Conservation (phyloP, 2,113 vertebrate species). For the Agapornis roseicollis region DNA sequence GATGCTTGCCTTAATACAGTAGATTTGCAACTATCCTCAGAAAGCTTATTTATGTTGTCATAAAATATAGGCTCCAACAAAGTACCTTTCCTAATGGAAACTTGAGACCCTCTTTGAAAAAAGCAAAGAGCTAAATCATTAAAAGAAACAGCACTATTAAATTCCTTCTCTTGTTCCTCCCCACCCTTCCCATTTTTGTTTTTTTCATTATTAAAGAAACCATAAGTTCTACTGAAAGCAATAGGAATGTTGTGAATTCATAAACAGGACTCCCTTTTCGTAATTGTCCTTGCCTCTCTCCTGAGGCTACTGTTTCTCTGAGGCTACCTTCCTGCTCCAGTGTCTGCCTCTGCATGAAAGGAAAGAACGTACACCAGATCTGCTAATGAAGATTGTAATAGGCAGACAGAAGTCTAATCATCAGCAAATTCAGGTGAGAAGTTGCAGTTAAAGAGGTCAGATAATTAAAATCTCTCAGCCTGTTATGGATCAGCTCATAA, state of each 20-base stretch:
- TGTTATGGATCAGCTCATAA: background rate
- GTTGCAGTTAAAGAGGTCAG: background rate
- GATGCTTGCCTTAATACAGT: background rate
- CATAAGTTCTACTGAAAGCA: background rate
- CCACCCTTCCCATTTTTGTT: fast-evolving
- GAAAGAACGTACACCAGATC: background rate
- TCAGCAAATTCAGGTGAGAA: background rate
- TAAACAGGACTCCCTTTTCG: background rate
- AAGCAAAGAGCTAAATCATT: background rate
- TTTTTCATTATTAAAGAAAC: background rate
- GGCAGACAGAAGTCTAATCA: background rate
- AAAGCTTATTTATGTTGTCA: background rate
- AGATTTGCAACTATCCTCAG: background rate
- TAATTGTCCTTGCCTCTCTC: background rate
- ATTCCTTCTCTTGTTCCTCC: background rate
- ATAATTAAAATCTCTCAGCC: background rate
- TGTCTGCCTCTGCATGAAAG: background rate
- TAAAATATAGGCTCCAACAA: background rate
- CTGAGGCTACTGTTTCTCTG: background rate
- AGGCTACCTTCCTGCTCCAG: background rate
- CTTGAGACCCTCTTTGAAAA: background rate
- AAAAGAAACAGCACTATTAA: background rate
- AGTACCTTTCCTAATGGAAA: background rate
- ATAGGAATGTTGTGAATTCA: background rate
- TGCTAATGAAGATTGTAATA: background rate